These are phyloP conservation scores for Holacanthella duospinosa DNA, from an alignment of 2,888 invertebrate genomes.

Conservation along the genomic window DNA sequence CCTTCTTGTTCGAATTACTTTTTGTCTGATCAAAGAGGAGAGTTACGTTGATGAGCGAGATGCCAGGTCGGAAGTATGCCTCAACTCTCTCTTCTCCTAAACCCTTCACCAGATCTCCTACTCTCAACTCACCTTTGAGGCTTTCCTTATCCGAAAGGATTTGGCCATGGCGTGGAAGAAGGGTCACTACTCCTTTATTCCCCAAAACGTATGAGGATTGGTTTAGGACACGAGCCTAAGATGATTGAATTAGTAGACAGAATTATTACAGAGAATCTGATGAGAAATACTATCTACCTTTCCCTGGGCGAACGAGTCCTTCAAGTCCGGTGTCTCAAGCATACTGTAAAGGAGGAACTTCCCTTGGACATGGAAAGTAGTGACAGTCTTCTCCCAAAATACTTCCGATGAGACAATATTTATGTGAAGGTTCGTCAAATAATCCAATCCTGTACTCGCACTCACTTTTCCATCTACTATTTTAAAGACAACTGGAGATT, in stretches of 20 bases:
- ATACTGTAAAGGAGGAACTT: conserved; percentile 29
- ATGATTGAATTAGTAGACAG: not conserved
- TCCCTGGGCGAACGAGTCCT: conserved; percentile 27
- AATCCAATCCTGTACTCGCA: conserved; percentile 30
- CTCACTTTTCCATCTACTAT: conserved; percentile 28
- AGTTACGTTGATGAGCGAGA: conserved; percentile 23
- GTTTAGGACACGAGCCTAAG: conserved; percentile 26
- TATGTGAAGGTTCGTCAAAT: conserved; percentile 22
- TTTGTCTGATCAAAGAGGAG: conserved; percentile 33
- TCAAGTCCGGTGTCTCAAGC: conserved; percentile 31
- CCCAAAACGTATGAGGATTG: conserved; percentile 31
- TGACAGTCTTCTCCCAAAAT: conserved; percentile 32
- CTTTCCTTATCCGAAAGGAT: conserved; percentile 11
- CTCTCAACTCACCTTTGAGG: conserved; percentile 3
- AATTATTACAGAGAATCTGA: no score
- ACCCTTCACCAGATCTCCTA: conserved; percentile 16
- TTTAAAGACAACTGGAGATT: conserved; percentile 29
- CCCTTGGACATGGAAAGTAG: conserved; percentile 35
- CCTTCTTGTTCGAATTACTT: conserved; percentile 19
- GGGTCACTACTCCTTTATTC: conserved; percentile 14
- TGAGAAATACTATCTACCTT: conserved; percentile 20
- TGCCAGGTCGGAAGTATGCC: conserved; percentile 24
- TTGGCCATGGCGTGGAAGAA: conserved; percentile 25
- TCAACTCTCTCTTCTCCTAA: conserved; percentile 10
- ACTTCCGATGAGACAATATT: conserved; percentile 22